A percentile compares a stretch with the other conserved stretches of the same genome.
phyloP scores from a whole-genome alignment of 2,113 vertebrate species.

The Piprites chloris region DNA sequence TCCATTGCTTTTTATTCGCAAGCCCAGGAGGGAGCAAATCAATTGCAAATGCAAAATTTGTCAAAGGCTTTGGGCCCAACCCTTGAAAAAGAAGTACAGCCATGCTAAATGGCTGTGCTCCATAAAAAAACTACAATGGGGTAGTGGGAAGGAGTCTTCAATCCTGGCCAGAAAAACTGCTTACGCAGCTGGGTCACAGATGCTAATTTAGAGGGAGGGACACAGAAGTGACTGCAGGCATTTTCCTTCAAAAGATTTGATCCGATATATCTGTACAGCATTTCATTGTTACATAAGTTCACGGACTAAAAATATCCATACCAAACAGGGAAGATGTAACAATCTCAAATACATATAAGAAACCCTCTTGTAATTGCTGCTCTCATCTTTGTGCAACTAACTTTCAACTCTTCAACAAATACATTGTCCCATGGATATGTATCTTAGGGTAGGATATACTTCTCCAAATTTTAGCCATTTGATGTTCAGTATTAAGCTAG shows the following conservation, averaged over 20 bases:
- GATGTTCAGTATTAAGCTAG: not conserved
- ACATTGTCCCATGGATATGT: not conserved
- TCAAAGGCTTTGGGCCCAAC: not conserved
- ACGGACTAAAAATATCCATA: not conserved
- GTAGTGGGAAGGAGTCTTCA: not conserved
- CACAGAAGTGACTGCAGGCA: not conserved
- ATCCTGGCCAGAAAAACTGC: not conserved
- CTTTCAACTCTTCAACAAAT: not conserved
- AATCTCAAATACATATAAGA: not conserved
- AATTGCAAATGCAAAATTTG: constrained; percentile 52
- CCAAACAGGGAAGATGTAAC: not conserved
- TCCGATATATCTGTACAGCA: not conserved
- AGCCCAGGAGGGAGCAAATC: constrained; percentile 29
- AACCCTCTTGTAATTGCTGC: not conserved
- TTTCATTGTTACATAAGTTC: not conserved
- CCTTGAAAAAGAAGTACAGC: not conserved
- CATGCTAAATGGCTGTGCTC: not conserved
- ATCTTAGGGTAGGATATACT: not conserved
- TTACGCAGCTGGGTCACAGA: constrained; percentile 39
- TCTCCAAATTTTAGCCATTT: not conserved
- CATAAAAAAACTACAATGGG: constrained; percentile 27
- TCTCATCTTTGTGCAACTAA: not conserved
- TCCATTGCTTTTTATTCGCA: constrained; percentile 3
- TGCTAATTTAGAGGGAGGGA: constrained; percentile 9
- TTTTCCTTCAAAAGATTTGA: not conserved